phyloP scores from a whole-genome alignment of 2,113 vertebrate genomes.

The Xiphophorus couchianus region DNA sequence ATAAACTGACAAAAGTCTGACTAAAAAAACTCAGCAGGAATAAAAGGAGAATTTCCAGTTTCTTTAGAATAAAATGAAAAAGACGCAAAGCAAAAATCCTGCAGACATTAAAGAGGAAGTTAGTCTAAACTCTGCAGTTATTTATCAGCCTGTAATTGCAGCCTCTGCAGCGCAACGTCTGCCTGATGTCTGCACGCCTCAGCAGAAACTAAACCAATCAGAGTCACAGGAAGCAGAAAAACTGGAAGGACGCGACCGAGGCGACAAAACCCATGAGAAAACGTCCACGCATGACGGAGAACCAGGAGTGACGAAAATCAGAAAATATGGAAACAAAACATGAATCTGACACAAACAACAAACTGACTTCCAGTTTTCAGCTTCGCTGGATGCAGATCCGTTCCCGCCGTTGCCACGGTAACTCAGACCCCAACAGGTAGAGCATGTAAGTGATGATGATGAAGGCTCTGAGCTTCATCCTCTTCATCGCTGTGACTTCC shows the following conservation, averaged over 20 bases:
- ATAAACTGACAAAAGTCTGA: no score
- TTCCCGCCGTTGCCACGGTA: neutral
- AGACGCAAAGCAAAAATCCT: constrained; percentile 4
- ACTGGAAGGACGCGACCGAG: constrained; percentile 36
- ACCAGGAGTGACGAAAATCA: neutral
- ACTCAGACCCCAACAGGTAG: neutral
- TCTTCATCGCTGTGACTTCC: no score
- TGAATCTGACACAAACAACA: neutral
- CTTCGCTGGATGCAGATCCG: neutral
- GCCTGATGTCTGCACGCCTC: constrained; percentile 29
- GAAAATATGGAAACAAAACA: constrained; percentile 2
- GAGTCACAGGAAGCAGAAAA: constrained; percentile 40
- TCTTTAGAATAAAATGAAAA: constrained; percentile 28
- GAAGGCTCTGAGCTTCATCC: no score
- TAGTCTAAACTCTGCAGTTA: neutral
- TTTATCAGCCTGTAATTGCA: neutral
- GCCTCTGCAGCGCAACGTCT: neutral
- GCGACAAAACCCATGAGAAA: neutral
- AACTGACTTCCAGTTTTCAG: no score
- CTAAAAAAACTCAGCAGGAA: neutral
- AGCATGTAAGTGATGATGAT: neutral
- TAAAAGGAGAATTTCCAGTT: constrained; percentile 14
- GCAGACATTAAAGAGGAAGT: no score
- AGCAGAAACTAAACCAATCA: constrained; percentile 39
- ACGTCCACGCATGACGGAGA: neutral